Conservation (phyloP, 2,113 vertebrate species). For the Tachysurus vachellii region DNA sequence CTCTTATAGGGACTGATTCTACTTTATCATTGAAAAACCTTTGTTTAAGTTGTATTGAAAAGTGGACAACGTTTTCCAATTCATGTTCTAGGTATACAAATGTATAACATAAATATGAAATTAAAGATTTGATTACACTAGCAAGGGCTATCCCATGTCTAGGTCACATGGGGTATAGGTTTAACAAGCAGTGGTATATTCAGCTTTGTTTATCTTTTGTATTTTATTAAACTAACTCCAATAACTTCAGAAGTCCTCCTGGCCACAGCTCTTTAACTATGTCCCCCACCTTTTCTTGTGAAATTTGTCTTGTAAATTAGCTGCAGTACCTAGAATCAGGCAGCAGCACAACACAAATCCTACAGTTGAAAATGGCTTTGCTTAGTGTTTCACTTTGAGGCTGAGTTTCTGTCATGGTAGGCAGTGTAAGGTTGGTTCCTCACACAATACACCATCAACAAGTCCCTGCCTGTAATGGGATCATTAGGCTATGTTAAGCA, state of each 20-base stretch:
- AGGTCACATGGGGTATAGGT: not conserved
- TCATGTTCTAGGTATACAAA: not conserved
- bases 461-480: slow-evolving; percentile 72
- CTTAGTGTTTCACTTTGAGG: slow-evolving; percentile 39
- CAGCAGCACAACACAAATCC: slow-evolving; percentile 32
- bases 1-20: not conserved
- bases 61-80: not conserved
- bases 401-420: slow-evolving; percentile 48
- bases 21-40: not conserved
- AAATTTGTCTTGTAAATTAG: slow-evolving; percentile 78
- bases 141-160: not conserved
- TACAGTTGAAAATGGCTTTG: slow-evolving; percentile 43
- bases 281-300: slow-evolving; percentile 48
- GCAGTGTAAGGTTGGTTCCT: slow-evolving; percentile 61
- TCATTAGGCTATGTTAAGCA: slow-evolving; percentile 62
- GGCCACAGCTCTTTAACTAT: slow-evolving; percentile 54
- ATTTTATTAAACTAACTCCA: slow-evolving; percentile 49
- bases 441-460: slow-evolving; percentile 67
- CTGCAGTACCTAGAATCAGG: slow-evolving; percentile 53
- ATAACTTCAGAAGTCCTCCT: slow-evolving; percentile 60
- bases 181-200: slow-evolving; percentile 33
- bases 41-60: not conserved
- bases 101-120: not conserved
- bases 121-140: not conserved
- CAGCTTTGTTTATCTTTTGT: slow-evolving; percentile 54